phyloP scores from a whole-genome alignment of 2,888 invertebrate species.

The Pristionchus maxplancki region DNA sequence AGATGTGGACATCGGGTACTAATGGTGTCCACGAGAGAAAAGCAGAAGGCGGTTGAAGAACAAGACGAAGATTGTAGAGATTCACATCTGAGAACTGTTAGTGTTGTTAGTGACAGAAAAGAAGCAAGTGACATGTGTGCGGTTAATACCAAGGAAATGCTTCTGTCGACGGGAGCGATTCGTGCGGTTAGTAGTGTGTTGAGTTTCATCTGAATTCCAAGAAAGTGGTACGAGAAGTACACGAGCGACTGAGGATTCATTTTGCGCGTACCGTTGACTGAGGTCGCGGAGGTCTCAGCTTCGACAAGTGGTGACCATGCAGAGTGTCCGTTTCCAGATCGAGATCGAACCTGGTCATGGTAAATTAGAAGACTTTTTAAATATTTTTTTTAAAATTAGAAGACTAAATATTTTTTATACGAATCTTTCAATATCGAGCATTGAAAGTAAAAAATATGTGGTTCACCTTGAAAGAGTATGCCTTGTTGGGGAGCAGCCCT shows the following conservation, averaged over 20 bases:
- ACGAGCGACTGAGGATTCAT: neutral
- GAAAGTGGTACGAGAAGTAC: neutral
- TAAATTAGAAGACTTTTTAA: too few relatives aligned
- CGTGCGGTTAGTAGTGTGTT: neutral
- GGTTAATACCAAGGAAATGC: neutral
- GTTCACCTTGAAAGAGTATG: constrained; percentile 69
- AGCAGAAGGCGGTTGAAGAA: constrained; percentile 72
- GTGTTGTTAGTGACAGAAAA: neutral
- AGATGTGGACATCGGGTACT: constrained; percentile 56
- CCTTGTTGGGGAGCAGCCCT: constrained; percentile 63
- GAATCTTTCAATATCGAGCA: too few relatives aligned
- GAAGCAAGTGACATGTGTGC: neutral
- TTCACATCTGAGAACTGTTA: constrained; percentile 56
- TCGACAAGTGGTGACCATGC: constrained; percentile 72
- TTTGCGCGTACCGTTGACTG: constrained; percentile 52
- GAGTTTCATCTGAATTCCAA: neutral
- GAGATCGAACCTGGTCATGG: constrained; percentile 69
- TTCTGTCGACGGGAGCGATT: neutral
- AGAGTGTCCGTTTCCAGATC: constrained; percentile 74
- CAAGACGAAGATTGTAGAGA: constrained; percentile 73
- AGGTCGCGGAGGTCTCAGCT: constrained; percentile 60
- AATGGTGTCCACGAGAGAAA: constrained; percentile 76
- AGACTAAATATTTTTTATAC: too few relatives aligned
- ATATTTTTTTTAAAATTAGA: too few relatives aligned
- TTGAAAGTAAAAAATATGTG: too few relatives aligned